A percentile compares a stretch with the other conserved stretches of the same genome.
These are phyloP conservation scores for Actias luna DNA, from an alignment of 2,888 invertebrate species.

Conservation along the genomic window DNA sequence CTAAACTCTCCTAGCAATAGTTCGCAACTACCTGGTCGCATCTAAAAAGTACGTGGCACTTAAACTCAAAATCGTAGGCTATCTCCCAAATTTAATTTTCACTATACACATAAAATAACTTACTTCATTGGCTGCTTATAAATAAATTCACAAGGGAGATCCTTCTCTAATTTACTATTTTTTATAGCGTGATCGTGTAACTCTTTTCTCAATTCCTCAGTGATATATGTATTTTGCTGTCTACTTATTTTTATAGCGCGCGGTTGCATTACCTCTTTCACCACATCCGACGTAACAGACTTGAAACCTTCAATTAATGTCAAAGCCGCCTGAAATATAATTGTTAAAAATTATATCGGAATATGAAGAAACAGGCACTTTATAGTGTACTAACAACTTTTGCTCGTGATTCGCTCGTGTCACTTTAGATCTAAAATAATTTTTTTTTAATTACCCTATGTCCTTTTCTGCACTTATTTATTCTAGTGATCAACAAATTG, in stretches of 20 bases:
- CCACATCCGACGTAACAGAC: conserved; percentile 47
- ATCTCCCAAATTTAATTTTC: background rate
- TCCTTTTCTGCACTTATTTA: no score
- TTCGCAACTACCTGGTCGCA: no score
- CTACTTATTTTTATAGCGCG: conserved; percentile 58
- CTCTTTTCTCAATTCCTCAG: conserved; percentile 33
- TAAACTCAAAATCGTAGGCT: no score
- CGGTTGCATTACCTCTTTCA: conserved; percentile 55
- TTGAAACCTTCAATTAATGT: conserved; percentile 68
- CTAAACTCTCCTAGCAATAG: no score
- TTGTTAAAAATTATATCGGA: no score
- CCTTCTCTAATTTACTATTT: conserved; percentile 48
- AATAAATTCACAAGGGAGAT: conserved; percentile 55
- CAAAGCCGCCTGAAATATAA: conserved; percentile 65
- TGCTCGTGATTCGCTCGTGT: no score
- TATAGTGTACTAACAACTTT: no score
- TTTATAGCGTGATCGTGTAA: conserved; percentile 39
- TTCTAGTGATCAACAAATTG: no score
- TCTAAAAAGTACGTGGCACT: no score
- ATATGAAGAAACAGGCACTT: no score
- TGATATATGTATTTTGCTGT: conserved; percentile 48
- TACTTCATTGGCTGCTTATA: conserved; percentile 69
- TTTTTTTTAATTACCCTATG: no score
- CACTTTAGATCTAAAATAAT: no score
- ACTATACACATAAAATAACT: conserved; percentile 33